phyloP scores from a whole-genome alignment of 2,888 invertebrate species.

The Arrhopalites spinosus region DNA sequence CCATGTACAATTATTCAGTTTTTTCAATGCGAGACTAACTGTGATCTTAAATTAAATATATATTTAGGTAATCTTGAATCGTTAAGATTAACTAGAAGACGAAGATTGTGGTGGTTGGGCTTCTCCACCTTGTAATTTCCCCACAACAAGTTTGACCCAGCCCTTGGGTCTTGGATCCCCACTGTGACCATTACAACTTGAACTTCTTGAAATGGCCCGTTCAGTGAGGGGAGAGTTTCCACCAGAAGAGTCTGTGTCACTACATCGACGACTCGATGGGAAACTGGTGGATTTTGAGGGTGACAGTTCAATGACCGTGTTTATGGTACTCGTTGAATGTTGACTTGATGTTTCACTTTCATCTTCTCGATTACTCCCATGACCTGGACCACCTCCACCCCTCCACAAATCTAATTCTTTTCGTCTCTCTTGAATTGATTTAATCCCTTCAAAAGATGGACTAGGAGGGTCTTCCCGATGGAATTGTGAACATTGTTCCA shows the following conservation, averaged over 20 bases:
- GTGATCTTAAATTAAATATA: not conserved
- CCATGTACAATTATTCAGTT: not conserved
- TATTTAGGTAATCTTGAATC: not conserved
- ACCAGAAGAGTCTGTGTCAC: constrained; percentile 51
- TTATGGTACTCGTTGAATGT: constrained; percentile 59
- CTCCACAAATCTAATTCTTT: constrained; percentile 59
- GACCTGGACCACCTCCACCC: constrained; percentile 52
- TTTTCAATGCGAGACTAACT: not conserved
- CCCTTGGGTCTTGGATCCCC: constrained; percentile 60
- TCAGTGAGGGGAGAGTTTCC: constrained; percentile 54
- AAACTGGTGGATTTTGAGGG: constrained; percentile 53
- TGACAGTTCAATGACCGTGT: constrained; percentile 59
- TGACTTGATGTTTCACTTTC: constrained; percentile 60
- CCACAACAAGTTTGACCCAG: constrained; percentile 77
- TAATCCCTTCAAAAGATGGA: constrained; percentile 57
- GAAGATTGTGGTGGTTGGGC: constrained; percentile 53
- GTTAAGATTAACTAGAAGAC: not conserved
- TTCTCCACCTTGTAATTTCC: constrained; percentile 71
- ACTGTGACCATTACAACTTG: constrained; percentile 24
- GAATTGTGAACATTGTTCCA: constrained; percentile 58
- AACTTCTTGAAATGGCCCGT: constrained; percentile 52
- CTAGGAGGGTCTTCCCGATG: constrained; percentile 55
- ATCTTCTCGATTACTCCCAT: constrained; percentile 55
- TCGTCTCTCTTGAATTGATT: constrained; percentile 58
- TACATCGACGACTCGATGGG: constrained; percentile 51